These are phyloP conservation scores for Megaptera novaeangliae DNA, from an alignment of 2,113 vertebrate genomes.

Conservation along the genomic window DNA sequence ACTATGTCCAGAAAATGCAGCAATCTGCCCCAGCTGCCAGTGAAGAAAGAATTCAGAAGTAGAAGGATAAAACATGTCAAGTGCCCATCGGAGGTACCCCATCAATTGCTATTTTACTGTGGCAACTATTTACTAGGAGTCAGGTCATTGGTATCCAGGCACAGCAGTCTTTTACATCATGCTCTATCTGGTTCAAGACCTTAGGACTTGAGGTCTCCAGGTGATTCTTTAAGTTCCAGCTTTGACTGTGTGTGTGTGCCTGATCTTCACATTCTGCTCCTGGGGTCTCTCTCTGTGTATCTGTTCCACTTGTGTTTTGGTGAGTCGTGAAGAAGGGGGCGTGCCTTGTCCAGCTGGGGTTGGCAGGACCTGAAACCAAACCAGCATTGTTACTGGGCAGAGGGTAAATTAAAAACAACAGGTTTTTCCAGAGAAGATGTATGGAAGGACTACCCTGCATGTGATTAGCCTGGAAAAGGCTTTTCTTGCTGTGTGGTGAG, in stretches of 20 bases:
- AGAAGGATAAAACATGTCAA: background rate
- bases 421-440: background rate
- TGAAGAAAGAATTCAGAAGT: background rate
- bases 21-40: background rate
- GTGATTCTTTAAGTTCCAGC: background rate
- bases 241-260: background rate
- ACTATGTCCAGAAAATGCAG: background rate
- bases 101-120: background rate
- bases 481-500: accelerated
- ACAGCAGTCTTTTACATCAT: background rate
- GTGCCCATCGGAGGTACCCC: too few relatives aligned
- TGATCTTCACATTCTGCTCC: background rate
- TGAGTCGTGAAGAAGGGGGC: background rate
- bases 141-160: background rate
- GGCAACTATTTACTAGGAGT: background rate
- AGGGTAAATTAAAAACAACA: background rate
- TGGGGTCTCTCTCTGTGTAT: too few relatives aligned
- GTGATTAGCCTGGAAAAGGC: background rate
- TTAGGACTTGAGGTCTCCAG: background rate
- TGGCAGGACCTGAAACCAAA: background rate
- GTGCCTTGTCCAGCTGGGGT: accelerated
- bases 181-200: background rate
- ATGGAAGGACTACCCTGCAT: background rate
- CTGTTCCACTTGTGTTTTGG: background rate
- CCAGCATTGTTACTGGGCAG: background rate